Base-by-base conservation (phyloP, 2,888 invertebrate species). In the Cyclophora albipunctata region DNA sequence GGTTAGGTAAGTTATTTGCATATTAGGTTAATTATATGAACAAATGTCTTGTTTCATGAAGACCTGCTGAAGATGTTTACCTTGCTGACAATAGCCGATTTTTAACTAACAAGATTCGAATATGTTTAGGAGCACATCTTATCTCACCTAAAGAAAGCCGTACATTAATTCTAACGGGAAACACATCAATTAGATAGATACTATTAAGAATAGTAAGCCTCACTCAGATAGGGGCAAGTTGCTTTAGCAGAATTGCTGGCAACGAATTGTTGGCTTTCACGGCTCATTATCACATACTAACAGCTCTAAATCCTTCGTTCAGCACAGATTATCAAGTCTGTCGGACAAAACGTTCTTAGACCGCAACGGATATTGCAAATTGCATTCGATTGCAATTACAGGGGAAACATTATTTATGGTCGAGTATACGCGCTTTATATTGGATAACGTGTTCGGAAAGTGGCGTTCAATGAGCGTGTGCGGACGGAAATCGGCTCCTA, bases 401-500 rank as follows among this genome's bases (percentile, higher is more conserved):
- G 59, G 62, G 61, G 62, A 66, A 66, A 58, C 63, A 62, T 63
- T 71, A 70, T 72, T 73, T 74, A 71, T 67, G 68, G 69, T 67
- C 64, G 64, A 67, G 33, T 43, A 34, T 52, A 51, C 49, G 64
- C 69, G 69, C 71, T 69, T 75, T 73, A 67, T 67, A 67, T 59
- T 59, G 70, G 74, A 75, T 78, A 78, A 76, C 67, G 66, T 61
- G 69, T 69, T 67, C 67, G 63, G 66, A 70, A 73, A 77, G 70
- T 73, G 71, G 66, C 63, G 67, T 67, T 73, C 72, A 74, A 73
- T 77, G 71, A 70, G 69, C 69, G 65, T 69, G 68, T 69, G 68
- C 65, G 69, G 67, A 65, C 74, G 74, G 73, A 78, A 80, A 79
- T 79, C 74, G 76, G 71, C 70, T 67, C 67, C 69, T 72, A 79